Evolutionary conservation across 1,140 invertebrate genomes (phyloP).

Genomic region (Drosophila novamexicana): DNA sequence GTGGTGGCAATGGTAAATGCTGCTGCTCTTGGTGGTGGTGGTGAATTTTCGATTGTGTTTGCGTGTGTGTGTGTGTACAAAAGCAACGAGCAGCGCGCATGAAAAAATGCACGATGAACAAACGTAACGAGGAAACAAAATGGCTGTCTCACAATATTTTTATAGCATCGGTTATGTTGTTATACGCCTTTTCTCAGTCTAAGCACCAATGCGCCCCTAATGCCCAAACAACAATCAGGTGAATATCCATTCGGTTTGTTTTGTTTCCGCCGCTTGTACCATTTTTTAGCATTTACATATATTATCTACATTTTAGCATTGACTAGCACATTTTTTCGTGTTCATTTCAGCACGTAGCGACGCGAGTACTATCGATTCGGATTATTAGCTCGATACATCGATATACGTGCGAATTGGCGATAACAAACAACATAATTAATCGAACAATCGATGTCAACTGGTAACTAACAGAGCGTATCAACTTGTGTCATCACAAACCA

Average conservation of each 20-base stretch:
- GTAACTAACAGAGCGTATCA: background rate
- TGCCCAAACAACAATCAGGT: slow-evolving; percentile 14
- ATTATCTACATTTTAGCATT: slow-evolving; percentile 54
- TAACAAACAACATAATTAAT: background rate
- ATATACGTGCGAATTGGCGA: slow-evolving; percentile 1
- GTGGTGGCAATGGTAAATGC: slow-evolving; percentile 37
- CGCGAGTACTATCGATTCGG: slow-evolving; percentile 34
- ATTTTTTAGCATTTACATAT: slow-evolving; percentile 42
- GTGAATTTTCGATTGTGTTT: slow-evolving; percentile 45
- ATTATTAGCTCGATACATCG: slow-evolving; percentile 9
- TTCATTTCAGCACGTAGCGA: slow-evolving; percentile 49
- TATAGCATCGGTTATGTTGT: slow-evolving; percentile 31
- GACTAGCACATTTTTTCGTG: slow-evolving; percentile 58
- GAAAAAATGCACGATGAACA: slow-evolving; percentile 52
- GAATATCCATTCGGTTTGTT: slow-evolving; percentile 28
- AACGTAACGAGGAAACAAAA: slow-evolving; percentile 59
- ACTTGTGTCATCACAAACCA: slow-evolving; percentile 22
- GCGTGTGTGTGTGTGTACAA: slow-evolving; percentile 31
- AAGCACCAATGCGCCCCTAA: slow-evolving; percentile 17
- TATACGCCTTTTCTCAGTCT: slow-evolving; percentile 18
- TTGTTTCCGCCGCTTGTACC: slow-evolving; percentile 28
- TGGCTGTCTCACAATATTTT: slow-evolving; percentile 54
- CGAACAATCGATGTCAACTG: slow-evolving; percentile 13
- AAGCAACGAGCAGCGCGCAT: slow-evolving; percentile 39
- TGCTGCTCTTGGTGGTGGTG: slow-evolving; percentile 29